Evolutionary conservation across 2,113 vertebrate species (phyloP).

Genomic region (human): DNA sequence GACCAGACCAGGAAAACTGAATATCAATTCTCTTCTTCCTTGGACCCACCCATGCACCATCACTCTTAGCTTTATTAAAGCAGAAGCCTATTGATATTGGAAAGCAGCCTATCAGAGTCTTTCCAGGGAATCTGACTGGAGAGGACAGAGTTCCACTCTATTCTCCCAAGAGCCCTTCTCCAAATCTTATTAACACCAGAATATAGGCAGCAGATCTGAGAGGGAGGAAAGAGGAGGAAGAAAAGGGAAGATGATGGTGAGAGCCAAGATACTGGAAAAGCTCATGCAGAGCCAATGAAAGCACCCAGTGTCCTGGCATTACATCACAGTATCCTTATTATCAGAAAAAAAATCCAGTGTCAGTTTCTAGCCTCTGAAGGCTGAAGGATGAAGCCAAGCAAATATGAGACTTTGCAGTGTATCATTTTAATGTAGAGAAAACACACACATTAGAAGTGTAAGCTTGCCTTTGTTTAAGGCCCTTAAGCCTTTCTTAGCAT

Average conservation of each 20-base stretch:
- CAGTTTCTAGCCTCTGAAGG: slow-evolving; percentile 8
- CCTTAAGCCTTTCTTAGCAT: slow-evolving; percentile 67
- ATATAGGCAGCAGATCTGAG: neutral
- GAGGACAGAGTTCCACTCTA: neutral
- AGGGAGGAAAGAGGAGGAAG: neutral
- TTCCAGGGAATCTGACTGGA: neutral
- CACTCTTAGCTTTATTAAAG: neutral
- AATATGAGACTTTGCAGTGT: neutral
- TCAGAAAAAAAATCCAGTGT: neutral
- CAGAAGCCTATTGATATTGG: neutral
- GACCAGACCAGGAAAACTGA: neutral
- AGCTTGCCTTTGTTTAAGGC: slow-evolving; percentile 56
- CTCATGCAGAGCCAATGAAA: neutral
- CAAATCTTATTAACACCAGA: neutral
- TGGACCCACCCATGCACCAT: neutral
- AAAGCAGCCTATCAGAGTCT: neutral
- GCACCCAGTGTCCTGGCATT: neutral
- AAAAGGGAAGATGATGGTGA: neutral
- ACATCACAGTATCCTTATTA: neutral
- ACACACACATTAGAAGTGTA: slow-evolving; percentile 21
- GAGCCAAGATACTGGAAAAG: neutral
- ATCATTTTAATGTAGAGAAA: slow-evolving; percentile 57
- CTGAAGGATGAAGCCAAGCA: slow-evolving; percentile 37
- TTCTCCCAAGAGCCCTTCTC: neutral
- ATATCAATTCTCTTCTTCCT: neutral